A percentile compares a stretch with the other conserved stretches of the same genome.
Evolutionary conservation across 2,888 invertebrate genomes (phyloP).

Genomic region (Ectemnius lituratus): DNA sequence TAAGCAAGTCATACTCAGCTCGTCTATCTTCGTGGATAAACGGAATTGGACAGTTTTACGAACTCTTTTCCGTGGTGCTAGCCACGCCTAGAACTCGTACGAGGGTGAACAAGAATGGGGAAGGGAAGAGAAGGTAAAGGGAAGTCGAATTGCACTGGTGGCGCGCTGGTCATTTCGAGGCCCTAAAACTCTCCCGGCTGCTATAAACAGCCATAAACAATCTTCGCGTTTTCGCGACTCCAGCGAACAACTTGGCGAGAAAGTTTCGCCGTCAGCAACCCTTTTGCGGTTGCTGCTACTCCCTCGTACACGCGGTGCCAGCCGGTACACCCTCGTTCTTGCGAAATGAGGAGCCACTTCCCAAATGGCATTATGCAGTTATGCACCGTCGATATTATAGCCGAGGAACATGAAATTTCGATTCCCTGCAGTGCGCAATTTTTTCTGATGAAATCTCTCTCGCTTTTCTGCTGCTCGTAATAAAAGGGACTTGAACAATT

Average conservation of each 20-base stretch:
- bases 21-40: constrained; percentile 53
- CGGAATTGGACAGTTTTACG: constrained; percentile 55
- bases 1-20: constrained; percentile 50
- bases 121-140: background rate
- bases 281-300: background rate
- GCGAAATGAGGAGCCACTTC: too few relatives aligned
- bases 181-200: background rate
- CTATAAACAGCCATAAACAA: constrained; percentile 35
- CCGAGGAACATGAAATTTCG: too few relatives aligned
- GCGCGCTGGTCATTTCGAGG: constrained; percentile 17
- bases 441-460: too few relatives aligned
- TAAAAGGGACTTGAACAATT: too few relatives aligned
- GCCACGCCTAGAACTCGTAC: constrained; percentile 7
- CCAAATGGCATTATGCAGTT: too few relatives aligned
- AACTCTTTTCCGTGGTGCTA: constrained; percentile 27
- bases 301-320: background rate
- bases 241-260: background rate
- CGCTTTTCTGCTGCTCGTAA: too few relatives aligned
- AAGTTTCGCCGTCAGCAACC: background rate
- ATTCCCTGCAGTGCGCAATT: too few relatives aligned
- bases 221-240: constrained; percentile 9
- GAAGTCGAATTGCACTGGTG: constrained; percentile 41
- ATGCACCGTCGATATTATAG: too few relatives aligned
- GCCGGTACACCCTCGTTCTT: constrained; percentile 2
- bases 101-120: background rate